Evolutionary conservation across 1,140 invertebrate genomes (phyloP), one percentile per base, ranked within the genome.

Genomic region (Mercenaria mercenaria): DNA sequence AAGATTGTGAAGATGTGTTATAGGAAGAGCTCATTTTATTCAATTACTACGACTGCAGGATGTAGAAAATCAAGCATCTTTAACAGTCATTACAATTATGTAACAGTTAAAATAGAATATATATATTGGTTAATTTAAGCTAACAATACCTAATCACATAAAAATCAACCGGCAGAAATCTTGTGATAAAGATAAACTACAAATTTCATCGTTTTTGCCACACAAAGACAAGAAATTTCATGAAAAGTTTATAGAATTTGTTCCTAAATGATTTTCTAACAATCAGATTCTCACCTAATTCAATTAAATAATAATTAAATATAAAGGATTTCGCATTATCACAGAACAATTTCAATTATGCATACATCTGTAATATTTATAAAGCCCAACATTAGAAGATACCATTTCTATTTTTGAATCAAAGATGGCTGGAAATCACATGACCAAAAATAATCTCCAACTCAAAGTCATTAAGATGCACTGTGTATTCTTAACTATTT

Each of bases 281-380:
- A 23, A 20, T 56, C 6, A 56, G 20, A 23, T 15, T 56, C 52
- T 56, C 52, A 15, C 52, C 52, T 56, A 56, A 56, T n/a, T 56
- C 52, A 67, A 67, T 67, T 67, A 67, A 34, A 67, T 34, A 10
- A 67, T n/a, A 67, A 67, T 67, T 67, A 67, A 32, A 64, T 29
- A 64, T 64, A 26, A 47, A 72, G 67, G 67, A 72, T 72, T 72
- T 72, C 67, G 6, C 8, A 18, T 37, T 72, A 72, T 72, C 67
- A 72, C 67, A 72, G 67, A 72, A 72, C 6, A 39, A 11, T 72
- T 8, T 29, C 6, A 72, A 72, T 72, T 72, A 72, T 72, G 67
- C 67, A 29, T 29, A 29, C 59, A 29, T 64, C 20, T 47, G 43
- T 47, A 47, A 47, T 47, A 47, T 47, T 47, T 47, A 47, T 47